Conservation (phyloP, 30 jellyfish, hydroid and myxozoan genomes). For the Phacellophora camtschatica region DNA sequence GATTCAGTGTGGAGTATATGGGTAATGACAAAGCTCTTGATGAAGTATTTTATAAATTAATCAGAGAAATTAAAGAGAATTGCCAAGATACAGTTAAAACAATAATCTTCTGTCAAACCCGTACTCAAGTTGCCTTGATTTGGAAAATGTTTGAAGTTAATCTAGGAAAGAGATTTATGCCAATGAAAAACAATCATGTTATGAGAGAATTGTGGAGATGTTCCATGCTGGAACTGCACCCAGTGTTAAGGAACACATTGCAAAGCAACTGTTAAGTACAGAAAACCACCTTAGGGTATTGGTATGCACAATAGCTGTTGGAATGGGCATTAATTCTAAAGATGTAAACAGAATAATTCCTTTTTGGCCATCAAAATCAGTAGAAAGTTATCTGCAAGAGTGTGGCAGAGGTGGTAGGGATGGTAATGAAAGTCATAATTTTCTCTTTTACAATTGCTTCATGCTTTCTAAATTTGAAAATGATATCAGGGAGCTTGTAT, state of each 20-base stretch:
- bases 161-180: conserved; percentile 13
- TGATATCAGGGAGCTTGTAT: not conserved
- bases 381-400: conserved; percentile 28
- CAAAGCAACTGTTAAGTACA: not conserved
- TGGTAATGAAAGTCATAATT: conserved; percentile 4
- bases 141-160: conserved; percentile 2
- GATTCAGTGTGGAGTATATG: not conserved
- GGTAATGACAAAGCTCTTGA: not conserved
- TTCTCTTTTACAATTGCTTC: conserved; percentile 8
- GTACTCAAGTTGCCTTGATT: conserved; percentile 5
- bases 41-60: not conserved
- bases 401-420: conserved; percentile 45
- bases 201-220: conserved; percentile 22
- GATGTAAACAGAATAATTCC: conserved; percentile 12
- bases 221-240: conserved; percentile 46
- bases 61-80: not conserved
- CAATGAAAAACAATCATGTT: not conserved
- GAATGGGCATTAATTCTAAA: conserved; percentile 40
- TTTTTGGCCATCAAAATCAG: conserved; percentile 33
- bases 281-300: conserved; percentile 4
- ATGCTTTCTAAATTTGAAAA: not conserved
- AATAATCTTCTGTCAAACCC: not conserved
- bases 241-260: conserved; percentile 22
- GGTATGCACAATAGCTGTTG: conserved; percentile 34
- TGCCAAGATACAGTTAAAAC: not conserved